A percentile compares a stretch with the other conserved stretches of the same genome.
These are phyloP conservation scores for Ictidomys tridecemlineatus DNA, from an alignment of 2,113 vertebrate species.

Conservation along the genomic window DNA sequence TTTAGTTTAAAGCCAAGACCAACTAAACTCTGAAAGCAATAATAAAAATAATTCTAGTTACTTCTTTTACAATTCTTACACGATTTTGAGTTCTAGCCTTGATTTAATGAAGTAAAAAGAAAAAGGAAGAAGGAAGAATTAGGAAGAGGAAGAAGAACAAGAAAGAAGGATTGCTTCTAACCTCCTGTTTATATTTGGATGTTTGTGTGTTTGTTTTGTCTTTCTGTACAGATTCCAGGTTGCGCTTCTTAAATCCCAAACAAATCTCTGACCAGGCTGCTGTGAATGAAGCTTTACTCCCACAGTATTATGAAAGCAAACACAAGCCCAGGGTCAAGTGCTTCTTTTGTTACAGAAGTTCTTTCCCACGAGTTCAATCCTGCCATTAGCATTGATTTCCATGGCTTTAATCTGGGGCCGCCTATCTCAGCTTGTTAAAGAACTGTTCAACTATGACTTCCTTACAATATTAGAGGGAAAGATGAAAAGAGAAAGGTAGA, in stretches of 20 bases:
- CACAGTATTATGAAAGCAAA: constrained; percentile 96
- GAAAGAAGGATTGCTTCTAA: constrained; percentile 83
- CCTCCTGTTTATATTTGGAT: constrained; percentile 89
- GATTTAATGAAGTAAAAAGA: constrained; percentile 59
- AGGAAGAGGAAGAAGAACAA: constrained; percentile 6
- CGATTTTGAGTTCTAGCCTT: constrained; percentile 73
- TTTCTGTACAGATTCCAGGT: constrained; percentile 88
- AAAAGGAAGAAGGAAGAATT: neutral
- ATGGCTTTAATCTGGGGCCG: constrained; percentile 90
- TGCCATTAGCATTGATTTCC: constrained; percentile 94
- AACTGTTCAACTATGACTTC: constrained; percentile 83
- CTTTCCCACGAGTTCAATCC: constrained; percentile 97
- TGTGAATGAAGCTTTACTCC: constrained; percentile 93
- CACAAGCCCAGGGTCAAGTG: constrained; percentile 96
- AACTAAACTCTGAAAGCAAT: constrained; percentile 61
- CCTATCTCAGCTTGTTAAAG: constrained; percentile 88
- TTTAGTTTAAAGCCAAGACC: constrained; percentile 35
- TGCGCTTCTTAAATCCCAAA: constrained; percentile 92
- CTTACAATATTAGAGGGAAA: constrained; percentile 75
- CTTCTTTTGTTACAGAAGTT: constrained; percentile 93
- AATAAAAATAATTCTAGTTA: constrained; percentile 76
- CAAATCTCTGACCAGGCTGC: constrained; percentile 91
- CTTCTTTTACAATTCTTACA: constrained; percentile 79
- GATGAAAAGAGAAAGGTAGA: constrained; percentile 53
- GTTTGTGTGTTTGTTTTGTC: constrained; percentile 93